Evolutionary conservation across 1,140 invertebrate genomes (phyloP).

Genomic region (Danaus melanippus): DNA sequence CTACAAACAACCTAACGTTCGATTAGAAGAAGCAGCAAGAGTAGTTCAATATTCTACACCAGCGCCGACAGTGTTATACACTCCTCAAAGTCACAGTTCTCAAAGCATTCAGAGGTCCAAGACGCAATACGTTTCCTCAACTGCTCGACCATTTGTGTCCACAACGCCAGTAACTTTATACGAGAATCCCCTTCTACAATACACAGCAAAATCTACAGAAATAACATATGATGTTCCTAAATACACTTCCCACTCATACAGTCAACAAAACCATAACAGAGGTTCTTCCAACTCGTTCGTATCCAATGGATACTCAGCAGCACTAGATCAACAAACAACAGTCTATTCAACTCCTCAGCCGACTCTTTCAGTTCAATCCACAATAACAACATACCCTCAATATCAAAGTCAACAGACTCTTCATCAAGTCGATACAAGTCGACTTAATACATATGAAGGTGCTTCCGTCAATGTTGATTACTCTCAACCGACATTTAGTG

Average conservation of each 20-base stretch:
- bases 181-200: conserved; percentile 49
- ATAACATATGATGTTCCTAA: conserved; percentile 25
- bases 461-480: conserved; percentile 23
- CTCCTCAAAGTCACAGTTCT: conserved; percentile 24
- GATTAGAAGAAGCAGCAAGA: conserved; percentile 29
- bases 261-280: conserved; percentile 36
- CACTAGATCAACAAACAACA: conserved; percentile 21
- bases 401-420: conserved; percentile 22
- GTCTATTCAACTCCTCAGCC: conserved; percentile 12
- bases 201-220: conserved; percentile 37
- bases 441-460: conserved; percentile 17
- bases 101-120: conserved; percentile 23
- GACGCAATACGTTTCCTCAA: conserved; percentile 25
- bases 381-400: conserved; percentile 17
- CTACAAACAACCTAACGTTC: conserved; percentile 25
- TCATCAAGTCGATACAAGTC: conserved; percentile 16
- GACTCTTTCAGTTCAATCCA: conserved; percentile 13
- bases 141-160: conserved; percentile 20
- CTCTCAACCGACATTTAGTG: conserved; percentile 18
- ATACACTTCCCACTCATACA: conserved; percentile 29
- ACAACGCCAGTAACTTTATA: conserved; percentile 38
- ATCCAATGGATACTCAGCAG: conserved; percentile 21
- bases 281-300: conserved; percentile 20
- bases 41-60: conserved; percentile 31
- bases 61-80: conserved; percentile 19